Evolutionary conservation across 2,113 vertebrate genomes (phyloP).

Genomic region (Phaethornis superciliosus): DNA sequence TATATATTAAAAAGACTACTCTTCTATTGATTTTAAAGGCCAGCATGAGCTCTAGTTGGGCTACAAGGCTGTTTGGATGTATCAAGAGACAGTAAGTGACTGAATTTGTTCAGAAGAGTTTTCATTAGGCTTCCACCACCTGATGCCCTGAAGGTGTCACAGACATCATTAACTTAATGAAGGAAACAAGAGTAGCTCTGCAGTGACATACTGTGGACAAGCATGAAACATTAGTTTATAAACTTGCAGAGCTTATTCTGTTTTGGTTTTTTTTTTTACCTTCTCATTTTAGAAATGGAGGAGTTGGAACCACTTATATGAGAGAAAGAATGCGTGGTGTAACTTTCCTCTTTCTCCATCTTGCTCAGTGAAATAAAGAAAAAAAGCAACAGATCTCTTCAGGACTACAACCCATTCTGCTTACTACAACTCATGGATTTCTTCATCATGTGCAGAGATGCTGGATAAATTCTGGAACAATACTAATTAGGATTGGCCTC

Average conservation of each 20-base stretch:
- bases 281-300: background rate
- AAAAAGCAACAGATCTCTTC: background rate
- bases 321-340: background rate
- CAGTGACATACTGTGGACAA: background rate
- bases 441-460: background rate
- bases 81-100: background rate
- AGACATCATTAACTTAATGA: background rate
- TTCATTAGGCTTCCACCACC: background rate
- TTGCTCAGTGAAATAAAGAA: background rate
- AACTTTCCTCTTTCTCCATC: background rate
- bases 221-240: background rate
- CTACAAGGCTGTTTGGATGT: background rate
- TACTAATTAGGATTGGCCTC: background rate
- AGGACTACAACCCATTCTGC: background rate
- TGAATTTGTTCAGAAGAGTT: background rate
- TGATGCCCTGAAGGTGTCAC: background rate
- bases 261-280: background rate
- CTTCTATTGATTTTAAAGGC: background rate
- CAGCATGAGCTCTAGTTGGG: background rate
- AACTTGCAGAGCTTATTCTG: background rate
- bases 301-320: background rate
- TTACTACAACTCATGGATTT: background rate
- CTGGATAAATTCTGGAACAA: background rate
- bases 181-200: background rate
- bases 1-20: background rate